phyloP scores from a whole-genome alignment of 2,888 invertebrate genomes.

The Drosophila neotestacea region DNA sequence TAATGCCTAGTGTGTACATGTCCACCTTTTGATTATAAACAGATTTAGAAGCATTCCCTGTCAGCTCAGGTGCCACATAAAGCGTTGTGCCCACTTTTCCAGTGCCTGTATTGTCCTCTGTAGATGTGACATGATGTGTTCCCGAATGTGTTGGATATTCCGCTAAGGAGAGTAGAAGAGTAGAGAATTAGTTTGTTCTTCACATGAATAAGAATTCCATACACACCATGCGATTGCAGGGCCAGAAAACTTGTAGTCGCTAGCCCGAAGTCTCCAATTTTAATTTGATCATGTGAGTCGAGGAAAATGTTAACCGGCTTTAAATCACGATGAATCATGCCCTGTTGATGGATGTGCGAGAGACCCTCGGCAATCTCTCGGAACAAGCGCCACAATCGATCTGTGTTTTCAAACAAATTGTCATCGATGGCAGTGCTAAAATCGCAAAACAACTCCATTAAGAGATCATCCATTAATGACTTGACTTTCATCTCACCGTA shows the following conservation, averaged over 20 bases:
- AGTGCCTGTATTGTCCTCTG: constrained; percentile 86
- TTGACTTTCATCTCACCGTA: constrained; percentile 86
- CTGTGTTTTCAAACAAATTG: constrained; percentile 90
- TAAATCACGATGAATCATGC: constrained; percentile 93
- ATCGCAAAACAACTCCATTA: background rate
- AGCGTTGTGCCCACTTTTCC: constrained; percentile 97
- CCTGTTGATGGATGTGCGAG: constrained; percentile 96
- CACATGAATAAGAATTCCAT: background rate
- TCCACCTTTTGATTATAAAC: constrained; percentile 96
- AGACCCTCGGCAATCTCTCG: constrained; percentile 96
- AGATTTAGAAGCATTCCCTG: constrained; percentile 89
- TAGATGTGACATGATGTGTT: constrained; percentile 65
- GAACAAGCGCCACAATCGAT: constrained; percentile 95
- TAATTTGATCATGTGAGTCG: constrained; percentile 96
- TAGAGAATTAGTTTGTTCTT: background rate
- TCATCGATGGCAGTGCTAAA: constrained; percentile 93
- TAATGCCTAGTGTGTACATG: constrained; percentile 94
- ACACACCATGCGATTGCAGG: constrained; percentile 78
- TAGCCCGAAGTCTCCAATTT: constrained; percentile 99
- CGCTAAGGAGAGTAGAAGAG: constrained; percentile 34
- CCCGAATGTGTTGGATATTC: constrained; percentile 57
- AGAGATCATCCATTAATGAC: background rate
- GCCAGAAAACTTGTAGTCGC: constrained; percentile 92
- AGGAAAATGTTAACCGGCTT: constrained; percentile 98
- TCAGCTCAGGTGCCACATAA: constrained; percentile 97